Evolutionary conservation across 2,113 vertebrate species (phyloP).

Genomic region (Sebastes schlegelii): DNA sequence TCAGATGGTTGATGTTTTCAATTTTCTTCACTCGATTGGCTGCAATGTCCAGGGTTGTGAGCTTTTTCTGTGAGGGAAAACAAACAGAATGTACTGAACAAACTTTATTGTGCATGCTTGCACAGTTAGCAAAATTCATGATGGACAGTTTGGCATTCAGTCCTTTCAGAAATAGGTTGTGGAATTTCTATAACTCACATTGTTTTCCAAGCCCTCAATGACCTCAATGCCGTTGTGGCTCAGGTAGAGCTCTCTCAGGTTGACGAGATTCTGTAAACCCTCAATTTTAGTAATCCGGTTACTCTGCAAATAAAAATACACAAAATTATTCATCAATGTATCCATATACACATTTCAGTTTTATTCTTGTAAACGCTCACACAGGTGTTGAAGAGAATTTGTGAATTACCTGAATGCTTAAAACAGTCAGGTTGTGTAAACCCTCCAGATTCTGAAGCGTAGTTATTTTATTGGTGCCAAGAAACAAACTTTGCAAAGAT

Average conservation of each 20-base stretch:
- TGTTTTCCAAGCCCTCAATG: constrained; percentile 97
- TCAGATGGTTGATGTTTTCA: constrained; percentile 95
- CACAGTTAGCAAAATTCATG: constrained; percentile 4
- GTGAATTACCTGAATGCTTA: constrained; percentile 94
- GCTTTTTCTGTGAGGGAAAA: constrained; percentile 90
- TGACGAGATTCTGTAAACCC: constrained; percentile 92
- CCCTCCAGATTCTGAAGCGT: constrained; percentile 95
- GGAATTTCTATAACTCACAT: constrained; percentile 86
- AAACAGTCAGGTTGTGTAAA: constrained; percentile 91
- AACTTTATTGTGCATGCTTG: constrained; percentile 6
- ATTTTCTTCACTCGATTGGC: constrained; percentile 97
- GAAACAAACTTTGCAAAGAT: constrained; percentile 93
- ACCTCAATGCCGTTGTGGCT: constrained; percentile 98
- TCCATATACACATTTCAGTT: not conserved
- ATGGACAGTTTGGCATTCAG: not conserved
- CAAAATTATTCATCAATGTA: not conserved
- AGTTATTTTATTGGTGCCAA: constrained; percentile 99
- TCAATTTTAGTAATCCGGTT: constrained; percentile 98
- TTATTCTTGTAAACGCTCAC: not conserved
- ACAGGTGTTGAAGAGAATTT: not conserved
- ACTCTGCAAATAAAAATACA: constrained; percentile 84
- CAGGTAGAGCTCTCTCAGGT: constrained; percentile 93
- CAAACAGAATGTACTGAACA: constrained; percentile 5
- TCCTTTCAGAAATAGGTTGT: constrained; percentile 1
- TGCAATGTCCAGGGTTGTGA: constrained; percentile 97